Conservation (phyloP, 2,113 vertebrate species). For the Pluvialis apricaria region DNA sequence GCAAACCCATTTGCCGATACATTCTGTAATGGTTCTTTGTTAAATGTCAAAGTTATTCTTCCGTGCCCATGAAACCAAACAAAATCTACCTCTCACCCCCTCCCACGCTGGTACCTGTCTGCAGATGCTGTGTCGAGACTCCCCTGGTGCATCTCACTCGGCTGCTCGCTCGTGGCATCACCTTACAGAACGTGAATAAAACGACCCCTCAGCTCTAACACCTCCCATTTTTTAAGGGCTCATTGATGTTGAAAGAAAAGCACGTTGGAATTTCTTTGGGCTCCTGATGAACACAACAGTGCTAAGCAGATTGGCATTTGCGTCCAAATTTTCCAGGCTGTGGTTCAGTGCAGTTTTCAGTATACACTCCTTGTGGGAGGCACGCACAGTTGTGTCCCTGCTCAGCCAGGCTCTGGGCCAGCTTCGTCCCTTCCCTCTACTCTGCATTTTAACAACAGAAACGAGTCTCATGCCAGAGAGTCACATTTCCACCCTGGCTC, state of each 20-base stretch:
- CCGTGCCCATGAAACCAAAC: not conserved
- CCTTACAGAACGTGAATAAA: not conserved
- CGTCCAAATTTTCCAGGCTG: not conserved
- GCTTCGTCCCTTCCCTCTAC: not conserved
- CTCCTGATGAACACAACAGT: not conserved
- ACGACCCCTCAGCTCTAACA: not conserved
- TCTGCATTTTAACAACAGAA: not conserved
- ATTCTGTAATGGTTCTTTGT: not conserved
- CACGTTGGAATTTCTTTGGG: not conserved
- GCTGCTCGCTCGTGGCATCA: not conserved
- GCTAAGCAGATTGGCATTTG: not conserved
- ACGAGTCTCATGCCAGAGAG: not conserved
- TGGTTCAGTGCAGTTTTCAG: not conserved
- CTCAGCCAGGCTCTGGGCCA: not conserved
- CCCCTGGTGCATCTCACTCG: not conserved
- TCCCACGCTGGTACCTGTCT: not conserved
- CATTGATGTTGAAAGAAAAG: not conserved
- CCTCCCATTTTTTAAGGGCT: not conserved
- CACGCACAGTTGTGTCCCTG: not conserved
- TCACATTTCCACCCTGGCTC: not conserved
- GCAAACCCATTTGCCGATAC: conserved; percentile 8
- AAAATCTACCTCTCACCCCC: not conserved
- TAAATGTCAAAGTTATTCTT: not conserved
- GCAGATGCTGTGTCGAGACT: not conserved
- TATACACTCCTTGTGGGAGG: not conserved